Percentiles rank a stretch among this genome's conserved stretches.
Evolutionary conservation across 92 coral and sea anemone genomes (phyloP).

Genomic region (Porites divaricata): DNA sequence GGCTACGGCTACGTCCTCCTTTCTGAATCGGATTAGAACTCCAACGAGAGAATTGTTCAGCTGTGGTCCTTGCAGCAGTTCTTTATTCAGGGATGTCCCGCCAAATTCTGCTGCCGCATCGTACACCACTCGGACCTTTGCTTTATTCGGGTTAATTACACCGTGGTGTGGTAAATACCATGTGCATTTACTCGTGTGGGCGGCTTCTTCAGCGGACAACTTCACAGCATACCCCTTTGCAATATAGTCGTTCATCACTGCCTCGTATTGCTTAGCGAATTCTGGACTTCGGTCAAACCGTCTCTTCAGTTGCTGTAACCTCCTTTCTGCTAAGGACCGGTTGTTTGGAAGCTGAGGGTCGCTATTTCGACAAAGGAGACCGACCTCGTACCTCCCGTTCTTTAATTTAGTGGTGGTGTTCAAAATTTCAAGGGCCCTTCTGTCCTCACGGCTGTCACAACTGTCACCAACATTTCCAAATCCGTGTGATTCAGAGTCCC

Average conservation of each 20-base stretch:
- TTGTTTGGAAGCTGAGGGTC: too few relatives aligned
- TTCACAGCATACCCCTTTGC: slow-evolving; percentile 56
- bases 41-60: slow-evolving; percentile 57
- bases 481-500: too few relatives aligned
- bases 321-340: not conserved
- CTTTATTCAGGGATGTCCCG: slow-evolving; percentile 64
- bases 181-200: slow-evolving; percentile 28
- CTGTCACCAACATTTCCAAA: too few relatives aligned
- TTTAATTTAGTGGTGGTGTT: too few relatives aligned
- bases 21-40: slow-evolving; percentile 53
- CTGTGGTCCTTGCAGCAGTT: slow-evolving; percentile 62
- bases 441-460: too few relatives aligned
- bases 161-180: slow-evolving; percentile 66
- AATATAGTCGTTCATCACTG: slow-evolving; percentile 50
- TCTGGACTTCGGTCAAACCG: slow-evolving; percentile 40
- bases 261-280: slow-evolving; percentile 46
- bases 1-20: slow-evolving; percentile 56
- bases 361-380: too few relatives aligned
- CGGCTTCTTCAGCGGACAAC: slow-evolving; percentile 33
- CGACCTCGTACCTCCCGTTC: too few relatives aligned
- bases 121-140: slow-evolving; percentile 52
- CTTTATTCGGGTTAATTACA: slow-evolving; percentile 55
- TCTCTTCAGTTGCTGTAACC: slow-evolving; percentile 46
- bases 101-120: slow-evolving; percentile 46
- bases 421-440: too few relatives aligned